A percentile compares a stretch with the other conserved stretches of the same genome.
Conservation (phyloP, 2,797 vertebrate species). For the Melanotaenia parkinsoni region DNA sequence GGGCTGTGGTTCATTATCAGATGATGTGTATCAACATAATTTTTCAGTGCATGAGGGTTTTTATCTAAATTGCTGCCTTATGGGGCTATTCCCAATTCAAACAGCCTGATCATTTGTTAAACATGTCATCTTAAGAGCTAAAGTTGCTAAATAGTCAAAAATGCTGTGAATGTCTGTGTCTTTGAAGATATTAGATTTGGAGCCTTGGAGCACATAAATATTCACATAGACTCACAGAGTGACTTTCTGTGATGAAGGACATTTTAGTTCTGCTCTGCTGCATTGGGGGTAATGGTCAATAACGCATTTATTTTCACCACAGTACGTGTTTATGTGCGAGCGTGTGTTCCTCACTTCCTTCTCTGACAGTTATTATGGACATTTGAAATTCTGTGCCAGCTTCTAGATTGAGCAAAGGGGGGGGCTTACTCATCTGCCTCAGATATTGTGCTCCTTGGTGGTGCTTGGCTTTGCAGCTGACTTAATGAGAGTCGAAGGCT, state of each 20-base stretch:
- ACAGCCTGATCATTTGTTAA: constrained; percentile 17
- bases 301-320: constrained; percentile 66
- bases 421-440: constrained; percentile 84
- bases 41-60: constrained; percentile 1
- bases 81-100: constrained; percentile 7
- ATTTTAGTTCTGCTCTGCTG: constrained; percentile 69
- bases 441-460: constrained; percentile 80
- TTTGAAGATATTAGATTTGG: constrained; percentile 41
- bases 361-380: constrained; percentile 80
- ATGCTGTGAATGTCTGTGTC: constrained; percentile 31
- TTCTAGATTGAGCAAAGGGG: constrained; percentile 76
- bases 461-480: constrained; percentile 79
- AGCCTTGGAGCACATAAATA: constrained; percentile 32
- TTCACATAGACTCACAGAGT: constrained; percentile 45
- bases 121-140: constrained; percentile 19
- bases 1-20: constrained; percentile 28
- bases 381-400: constrained; percentile 84
- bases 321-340: constrained; percentile 16
- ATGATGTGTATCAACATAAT: not conserved
- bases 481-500: constrained; percentile 85
- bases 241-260: constrained; percentile 69
- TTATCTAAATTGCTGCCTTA: constrained; percentile 17
- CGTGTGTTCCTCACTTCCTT: constrained; percentile 75
- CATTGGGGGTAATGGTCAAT: constrained; percentile 72
- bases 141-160: constrained; percentile 16